Conservation (phyloP, 64 coral and sea anemone species). For the Platygyra sinensis region DNA sequence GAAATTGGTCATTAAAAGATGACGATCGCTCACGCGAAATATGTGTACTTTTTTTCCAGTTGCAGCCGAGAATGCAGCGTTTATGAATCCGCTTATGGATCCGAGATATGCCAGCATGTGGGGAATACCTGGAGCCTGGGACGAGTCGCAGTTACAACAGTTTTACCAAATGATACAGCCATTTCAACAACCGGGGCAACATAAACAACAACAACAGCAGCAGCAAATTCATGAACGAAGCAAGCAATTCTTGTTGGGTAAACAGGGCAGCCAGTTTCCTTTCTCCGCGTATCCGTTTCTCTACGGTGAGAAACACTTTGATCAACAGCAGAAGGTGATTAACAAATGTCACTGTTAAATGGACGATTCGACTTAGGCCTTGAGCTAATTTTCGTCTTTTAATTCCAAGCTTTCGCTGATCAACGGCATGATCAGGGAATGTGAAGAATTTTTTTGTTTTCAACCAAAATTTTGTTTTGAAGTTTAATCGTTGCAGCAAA, state of each 20-base stretch:
- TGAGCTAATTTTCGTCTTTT: too few relatives aligned
- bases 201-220: slow-evolving; percentile 39
- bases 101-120: slow-evolving; percentile 34
- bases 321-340: slow-evolving; percentile 53
- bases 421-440: too few relatives aligned
- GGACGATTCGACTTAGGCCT: too few relatives aligned
- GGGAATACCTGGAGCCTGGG: slow-evolving; percentile 45
- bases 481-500: too few relatives aligned
- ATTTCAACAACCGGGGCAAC: slow-evolving; percentile 16
- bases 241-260: slow-evolving; percentile 50
- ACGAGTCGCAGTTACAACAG: slow-evolving; percentile 70
- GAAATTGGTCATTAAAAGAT: too few relatives aligned
- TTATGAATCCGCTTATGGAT: slow-evolving; percentile 49
- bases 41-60: not conserved
- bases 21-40: not conserved
- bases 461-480: not conserved
- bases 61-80: slow-evolving; percentile 38
- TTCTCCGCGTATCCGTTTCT: slow-evolving; percentile 38
- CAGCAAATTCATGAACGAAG: slow-evolving; percentile 38
- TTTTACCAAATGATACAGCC: slow-evolving; percentile 54
- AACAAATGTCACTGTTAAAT: not conserved
- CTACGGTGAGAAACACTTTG: slow-evolving; percentile 43
- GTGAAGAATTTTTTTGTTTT: not conserved
- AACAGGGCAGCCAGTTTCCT: slow-evolving; percentile 24
- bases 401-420: too few relatives aligned